Percentiles rank a stretch among this genome's conserved stretches.
These are phyloP conservation scores for Apaloderma vittatum DNA, from an alignment of 2,113 vertebrate species.

Conservation along the genomic window DNA sequence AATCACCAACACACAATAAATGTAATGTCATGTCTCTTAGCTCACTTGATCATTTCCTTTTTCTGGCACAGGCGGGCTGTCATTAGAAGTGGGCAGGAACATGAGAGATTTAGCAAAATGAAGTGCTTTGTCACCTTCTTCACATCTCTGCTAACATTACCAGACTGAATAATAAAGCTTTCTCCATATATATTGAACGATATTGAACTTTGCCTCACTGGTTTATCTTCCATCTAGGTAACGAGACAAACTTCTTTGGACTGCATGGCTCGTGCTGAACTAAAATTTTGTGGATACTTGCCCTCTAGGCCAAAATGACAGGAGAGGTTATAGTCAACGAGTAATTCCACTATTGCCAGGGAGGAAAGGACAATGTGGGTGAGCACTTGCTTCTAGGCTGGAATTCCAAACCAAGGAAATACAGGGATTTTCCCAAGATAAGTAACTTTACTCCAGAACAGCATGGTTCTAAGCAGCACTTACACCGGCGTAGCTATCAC, in stretches of 20 bases:
- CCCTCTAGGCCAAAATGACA: neutral
- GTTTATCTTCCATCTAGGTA: neutral
- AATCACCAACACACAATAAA: slow-evolving; percentile 35
- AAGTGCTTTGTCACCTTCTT: slow-evolving; percentile 1
- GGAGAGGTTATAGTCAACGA: neutral
- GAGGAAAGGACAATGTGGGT: neutral
- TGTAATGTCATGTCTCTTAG: neutral
- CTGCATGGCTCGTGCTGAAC: neutral
- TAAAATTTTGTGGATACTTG: neutral
- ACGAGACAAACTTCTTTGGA: neutral
- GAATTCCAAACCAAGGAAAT: neutral
- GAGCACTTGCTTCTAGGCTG: neutral
- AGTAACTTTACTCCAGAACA: neutral
- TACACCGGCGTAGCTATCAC: neutral
- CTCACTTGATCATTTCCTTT: neutral
- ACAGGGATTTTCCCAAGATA: neutral
- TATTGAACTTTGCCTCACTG: neutral
- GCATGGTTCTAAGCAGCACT: neutral
- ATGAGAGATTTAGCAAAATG: neutral
- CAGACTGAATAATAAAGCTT: neutral
- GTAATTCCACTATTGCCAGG: neutral
- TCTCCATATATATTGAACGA: neutral
- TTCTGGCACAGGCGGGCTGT: neutral
- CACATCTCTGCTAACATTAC: neutral
- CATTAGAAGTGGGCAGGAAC: neutral